Evolutionary conservation across 2,888 invertebrate genomes (phyloP), one percentile per base, ranked within the genome.

Genomic region (Trachelus tabidus): DNA sequence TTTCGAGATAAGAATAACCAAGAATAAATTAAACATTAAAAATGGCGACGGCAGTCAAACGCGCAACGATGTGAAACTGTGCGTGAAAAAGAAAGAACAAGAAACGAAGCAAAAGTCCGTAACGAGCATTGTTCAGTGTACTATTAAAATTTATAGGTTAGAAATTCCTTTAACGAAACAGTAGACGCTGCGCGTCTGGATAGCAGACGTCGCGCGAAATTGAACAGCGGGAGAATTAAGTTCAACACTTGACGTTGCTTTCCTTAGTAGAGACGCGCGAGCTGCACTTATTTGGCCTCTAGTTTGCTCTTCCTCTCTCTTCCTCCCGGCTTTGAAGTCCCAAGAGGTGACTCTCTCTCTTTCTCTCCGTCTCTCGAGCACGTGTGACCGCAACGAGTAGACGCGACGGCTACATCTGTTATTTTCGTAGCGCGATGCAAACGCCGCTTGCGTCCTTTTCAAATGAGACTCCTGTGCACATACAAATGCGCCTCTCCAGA

Each of bases 241-340:
- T 83, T 84, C 80, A 80, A 83, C 85, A 83, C 83, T 86, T 83
- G 81, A 81, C 40, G 78, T 77, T 79, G 85, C 81, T 82, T 82
- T 77, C 77, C 73, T 76, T 79, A 73, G 75, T 77, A 81, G 79
- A 30, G 69, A 30, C 69, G 30, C 30, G 73, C 73, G 56, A 75
- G 69, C 77, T 76, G 80, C 85, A 82, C 82, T 85, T 86, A 84
- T 85, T 85, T 81, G 83, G 84, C 83, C 83, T 86, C 86, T 76
- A 15, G 40, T 15, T 40, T 33, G 69, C 30, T 69, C 69, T n/a
- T 69, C 30, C 11, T 15, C 30, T 15, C 30, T 33, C 69, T 15
- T 69, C 11, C 30, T 69, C 69, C 0, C 69, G 3, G 12, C 69
- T 69, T 30, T 30, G n/a, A 15, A 69, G 15, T 69, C 30, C 69